Percentiles rank a stretch among this genome's conserved stretches.
These are phyloP conservation scores for Cheilosia scutellata DNA, from an alignment of 2,888 invertebrate genomes.

Conservation along the genomic window DNA sequence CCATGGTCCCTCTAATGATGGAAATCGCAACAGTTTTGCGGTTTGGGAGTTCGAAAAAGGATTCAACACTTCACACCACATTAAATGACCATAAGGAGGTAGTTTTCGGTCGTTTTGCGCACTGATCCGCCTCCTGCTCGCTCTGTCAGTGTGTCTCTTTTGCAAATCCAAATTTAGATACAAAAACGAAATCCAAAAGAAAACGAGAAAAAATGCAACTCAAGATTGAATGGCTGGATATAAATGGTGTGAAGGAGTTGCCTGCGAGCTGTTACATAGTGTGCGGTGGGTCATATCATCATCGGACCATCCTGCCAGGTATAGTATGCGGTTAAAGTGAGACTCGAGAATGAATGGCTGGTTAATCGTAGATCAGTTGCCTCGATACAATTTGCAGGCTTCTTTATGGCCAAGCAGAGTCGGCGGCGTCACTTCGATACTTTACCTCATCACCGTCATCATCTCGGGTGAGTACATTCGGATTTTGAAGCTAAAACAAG, in stretches of 20 bases:
- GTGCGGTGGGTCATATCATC: slow-evolving; percentile 75
- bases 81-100: slow-evolving; percentile 61
- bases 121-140: slow-evolving; percentile 52
- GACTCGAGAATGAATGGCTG: slow-evolving; percentile 52
- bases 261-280: slow-evolving; percentile 55
- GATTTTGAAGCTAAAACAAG: slow-evolving; percentile 37
- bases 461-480: slow-evolving; percentile 40
- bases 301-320: slow-evolving; percentile 30
- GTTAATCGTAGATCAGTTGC: slow-evolving; percentile 73
- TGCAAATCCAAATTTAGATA: slow-evolving; percentile 67
- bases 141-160: slow-evolving; percentile 29
- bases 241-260: slow-evolving; percentile 66
- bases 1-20: slow-evolving; percentile 67
- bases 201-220: neutral
- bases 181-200: slow-evolving; percentile 43
- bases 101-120: slow-evolving; percentile 55
- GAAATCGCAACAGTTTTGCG: slow-evolving; percentile 69
- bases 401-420: slow-evolving; percentile 46
- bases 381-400: slow-evolving; percentile 66
- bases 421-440: slow-evolving; percentile 54
- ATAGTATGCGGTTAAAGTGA: slow-evolving; percentile 10
- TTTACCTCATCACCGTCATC: slow-evolving; percentile 41
- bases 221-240: slow-evolving; percentile 63
- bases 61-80: slow-evolving; percentile 72
- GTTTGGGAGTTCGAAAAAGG: slow-evolving; percentile 65